These are phyloP conservation scores for Rhabdomys pumilio DNA, from an alignment of 2,797 vertebrate species.

Conservation along the genomic window DNA sequence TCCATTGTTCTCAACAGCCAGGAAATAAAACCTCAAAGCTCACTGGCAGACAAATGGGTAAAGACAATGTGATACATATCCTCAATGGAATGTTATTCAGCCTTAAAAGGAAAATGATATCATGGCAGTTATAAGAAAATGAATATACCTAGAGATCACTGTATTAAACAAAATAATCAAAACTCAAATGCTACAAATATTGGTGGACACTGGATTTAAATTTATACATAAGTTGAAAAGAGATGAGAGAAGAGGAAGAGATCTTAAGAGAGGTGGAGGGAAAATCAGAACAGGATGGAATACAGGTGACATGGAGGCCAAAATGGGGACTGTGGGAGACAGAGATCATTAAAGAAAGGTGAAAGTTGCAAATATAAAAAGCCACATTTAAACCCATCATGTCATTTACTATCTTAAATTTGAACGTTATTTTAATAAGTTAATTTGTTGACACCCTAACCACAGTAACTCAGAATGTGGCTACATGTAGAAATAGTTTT, in stretches of 20 bases:
- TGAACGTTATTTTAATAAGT: neutral
- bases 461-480: neutral
- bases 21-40: neutral
- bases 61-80: neutral
- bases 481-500: neutral
- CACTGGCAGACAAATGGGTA: neutral
- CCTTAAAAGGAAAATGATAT: neutral
- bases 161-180: neutral
- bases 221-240: too few relatives aligned
- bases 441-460: neutral
- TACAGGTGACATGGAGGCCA: too few relatives aligned
- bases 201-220: neutral
- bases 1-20: neutral
- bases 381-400: neutral
- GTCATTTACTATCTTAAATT: neutral
- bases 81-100: too few relatives aligned
- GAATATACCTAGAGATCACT: neutral
- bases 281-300: neutral
- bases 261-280: neutral
- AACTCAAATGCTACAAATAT: neutral
- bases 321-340: too few relatives aligned
- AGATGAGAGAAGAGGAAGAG: neutral
- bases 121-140: neutral
- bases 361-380: too few relatives aligned
- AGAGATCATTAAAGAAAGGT: too few relatives aligned